These are phyloP conservation scores for Uropsilus gracilis DNA, from an alignment of 2,113 vertebrate species.

Conservation along the genomic window DNA sequence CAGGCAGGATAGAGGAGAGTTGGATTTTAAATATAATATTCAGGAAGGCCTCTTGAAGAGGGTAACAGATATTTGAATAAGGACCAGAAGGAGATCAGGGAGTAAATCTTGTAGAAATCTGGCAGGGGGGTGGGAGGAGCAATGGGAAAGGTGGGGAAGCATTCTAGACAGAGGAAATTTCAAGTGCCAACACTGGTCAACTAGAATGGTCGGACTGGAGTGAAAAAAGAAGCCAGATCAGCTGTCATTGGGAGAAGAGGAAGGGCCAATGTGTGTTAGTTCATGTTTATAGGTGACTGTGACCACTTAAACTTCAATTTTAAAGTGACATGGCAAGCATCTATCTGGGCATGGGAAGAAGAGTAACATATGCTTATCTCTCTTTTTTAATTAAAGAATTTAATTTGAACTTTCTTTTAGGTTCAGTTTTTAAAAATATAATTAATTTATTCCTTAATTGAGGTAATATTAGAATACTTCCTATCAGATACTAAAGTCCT, in stretches of 20 bases:
- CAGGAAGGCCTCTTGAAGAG: not conserved
- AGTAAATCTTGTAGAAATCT: not conserved
- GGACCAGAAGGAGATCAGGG: not conserved
- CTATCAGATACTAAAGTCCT: too few relatives aligned
- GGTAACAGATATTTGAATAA: not conserved
- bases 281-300: not conserved
- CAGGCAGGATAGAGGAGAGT: not conserved
- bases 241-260: not conserved
- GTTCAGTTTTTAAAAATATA: too few relatives aligned
- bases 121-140: too few relatives aligned
- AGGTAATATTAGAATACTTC: too few relatives aligned
- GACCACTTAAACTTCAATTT: not conserved
- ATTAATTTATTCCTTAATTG: too few relatives aligned
- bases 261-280: not conserved
- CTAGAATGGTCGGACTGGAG: not conserved
- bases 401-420: too few relatives aligned
- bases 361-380: too few relatives aligned
- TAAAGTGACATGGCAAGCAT: not conserved
- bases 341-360: not conserved
- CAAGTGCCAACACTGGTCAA: not conserved
- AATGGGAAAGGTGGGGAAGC: not conserved
- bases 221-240: rapidly evolving
- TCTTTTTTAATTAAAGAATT: too few relatives aligned
- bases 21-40: not conserved
- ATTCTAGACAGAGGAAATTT: not conserved